Percentiles rank a stretch among this genome's conserved stretches.
Conservation (phyloP, 2,888 invertebrate species). For the Eulithis testata region DNA sequence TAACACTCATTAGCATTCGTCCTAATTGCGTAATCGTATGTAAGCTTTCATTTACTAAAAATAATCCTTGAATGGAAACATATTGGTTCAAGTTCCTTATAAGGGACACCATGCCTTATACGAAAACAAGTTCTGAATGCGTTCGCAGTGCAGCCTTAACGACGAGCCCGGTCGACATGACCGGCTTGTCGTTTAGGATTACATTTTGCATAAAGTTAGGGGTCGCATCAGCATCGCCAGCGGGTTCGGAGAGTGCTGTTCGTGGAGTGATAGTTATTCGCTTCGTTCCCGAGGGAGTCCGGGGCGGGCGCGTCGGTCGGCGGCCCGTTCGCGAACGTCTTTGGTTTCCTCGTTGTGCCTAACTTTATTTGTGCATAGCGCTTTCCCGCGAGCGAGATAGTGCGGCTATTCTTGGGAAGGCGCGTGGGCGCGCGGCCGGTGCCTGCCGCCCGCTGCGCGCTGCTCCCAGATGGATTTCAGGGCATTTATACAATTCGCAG, state of each 20-base stretch:
- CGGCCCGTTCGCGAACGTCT: constrained; percentile 59
- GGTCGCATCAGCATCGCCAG: constrained; percentile 46
- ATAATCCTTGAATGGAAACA: constrained; percentile 72
- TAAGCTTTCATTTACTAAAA: constrained; percentile 58
- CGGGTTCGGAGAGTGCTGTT: constrained; percentile 24
- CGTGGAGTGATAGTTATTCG: constrained; percentile 14
- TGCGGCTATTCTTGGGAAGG: constrained; percentile 76
- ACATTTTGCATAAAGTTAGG: constrained; percentile 49
- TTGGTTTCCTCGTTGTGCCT: constrained; percentile 70
- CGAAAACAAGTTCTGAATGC: constrained; percentile 77
- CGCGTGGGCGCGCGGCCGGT: constrained; percentile 62
- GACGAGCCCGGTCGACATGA: constrained; percentile 52
- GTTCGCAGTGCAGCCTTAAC: constrained; percentile 76
- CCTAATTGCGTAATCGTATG: constrained; percentile 49
- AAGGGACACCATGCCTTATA: constrained; percentile 73
- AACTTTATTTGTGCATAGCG: constrained; percentile 81
- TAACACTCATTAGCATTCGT: constrained; percentile 39
- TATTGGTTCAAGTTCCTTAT: constrained; percentile 68
- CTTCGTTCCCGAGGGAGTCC: constrained; percentile 33
- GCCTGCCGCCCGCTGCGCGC: constrained; percentile 49
- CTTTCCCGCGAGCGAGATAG: constrained; percentile 75
- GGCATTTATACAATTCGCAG: constrained; percentile 55
- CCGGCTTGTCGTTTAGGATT: constrained; percentile 55
- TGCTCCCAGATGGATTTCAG: constrained; percentile 49
- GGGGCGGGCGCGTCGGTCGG: constrained; percentile 42